Evolutionary conservation across 2,113 vertebrate genomes (phyloP), one percentile per base, ranked within the genome.

Genomic region (Pollachius pollachius): DNA sequence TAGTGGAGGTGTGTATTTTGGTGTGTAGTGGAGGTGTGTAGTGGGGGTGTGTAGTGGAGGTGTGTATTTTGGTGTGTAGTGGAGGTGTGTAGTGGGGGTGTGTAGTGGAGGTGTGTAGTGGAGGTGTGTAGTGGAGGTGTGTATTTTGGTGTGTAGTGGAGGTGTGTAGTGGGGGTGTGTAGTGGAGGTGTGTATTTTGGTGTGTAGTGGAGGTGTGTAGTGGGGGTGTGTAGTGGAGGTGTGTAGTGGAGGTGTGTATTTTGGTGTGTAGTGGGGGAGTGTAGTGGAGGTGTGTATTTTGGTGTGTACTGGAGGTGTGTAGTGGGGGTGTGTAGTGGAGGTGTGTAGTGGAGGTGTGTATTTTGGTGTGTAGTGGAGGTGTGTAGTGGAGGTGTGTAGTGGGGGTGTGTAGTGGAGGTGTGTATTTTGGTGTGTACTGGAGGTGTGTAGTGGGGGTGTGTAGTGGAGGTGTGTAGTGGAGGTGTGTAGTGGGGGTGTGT

Each of bases 271-370:
- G 25, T 27, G 21, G 69, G 1, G 68, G 30, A 60, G 37, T 41
- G 41, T 23, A 30, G 72, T 3, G 52, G 72, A 65, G 59, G 59
- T 11, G 64, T 64, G 52, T 41, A 48, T 61, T 37, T 18, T 60
- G n/a, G 52, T 52, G 52, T 27, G 27, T 27, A 27, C 2, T 27
- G 27, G 9, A 15, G 9, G 52, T 52, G 52, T 52, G 62, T 64
- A 54, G n/a, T 41, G 60, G 57, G 61, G 48, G 58, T 60, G 58
- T 19, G 52, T 27, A 27, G 27, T 27, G 27, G 27, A 27, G 27
- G 27, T 27, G 27, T 27, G 27, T 4, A 27, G 27, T 27, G 27
- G 27, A 27, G 27, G 27, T 27, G 27, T 27, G 27, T 27, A 4
- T 27, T 3, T 7, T 16, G 56, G 18, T 17, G 56, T 58, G 27